A percentile compares a stretch with the other conserved stretches of the same genome.
Conservation (phyloP, 2,888 invertebrate species). For the Marronus borbonicus region DNA sequence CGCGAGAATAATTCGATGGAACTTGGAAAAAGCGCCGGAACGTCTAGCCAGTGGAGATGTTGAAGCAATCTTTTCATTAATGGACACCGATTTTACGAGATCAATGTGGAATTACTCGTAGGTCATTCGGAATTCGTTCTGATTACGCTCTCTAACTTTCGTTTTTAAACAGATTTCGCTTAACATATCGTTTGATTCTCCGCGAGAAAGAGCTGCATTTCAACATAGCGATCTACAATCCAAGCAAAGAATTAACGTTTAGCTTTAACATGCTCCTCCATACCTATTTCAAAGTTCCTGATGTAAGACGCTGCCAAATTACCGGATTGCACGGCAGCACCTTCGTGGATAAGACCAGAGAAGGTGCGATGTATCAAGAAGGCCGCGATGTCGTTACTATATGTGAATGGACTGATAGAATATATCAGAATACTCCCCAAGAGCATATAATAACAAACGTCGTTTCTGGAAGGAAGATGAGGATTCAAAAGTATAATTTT, state of each 20-base stretch:
- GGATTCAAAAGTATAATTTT: slow-evolving; percentile 94
- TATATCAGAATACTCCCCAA: slow-evolving; percentile 94
- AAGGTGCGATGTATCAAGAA: slow-evolving; percentile 90
- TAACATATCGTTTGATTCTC: slow-evolving; percentile 93
- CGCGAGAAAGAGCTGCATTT: slow-evolving; percentile 94
- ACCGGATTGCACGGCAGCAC: slow-evolving; percentile 90
- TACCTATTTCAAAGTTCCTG: slow-evolving; percentile 96
- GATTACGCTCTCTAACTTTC: neutral
- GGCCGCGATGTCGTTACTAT: slow-evolving; percentile 92
- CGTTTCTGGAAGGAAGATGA: slow-evolving; percentile 92
- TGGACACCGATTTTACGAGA: slow-evolving; percentile 93
- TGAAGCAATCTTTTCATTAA: slow-evolving; percentile 91
- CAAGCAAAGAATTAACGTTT: slow-evolving; percentile 91
- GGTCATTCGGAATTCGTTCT: slow-evolving; percentile 65
- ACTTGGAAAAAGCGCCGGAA: slow-evolving; percentile 90
- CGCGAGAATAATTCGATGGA: slow-evolving; percentile 94
- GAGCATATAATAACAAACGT: slow-evolving; percentile 95
- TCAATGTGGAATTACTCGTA: slow-evolving; percentile 96
- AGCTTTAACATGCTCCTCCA: slow-evolving; percentile 94
- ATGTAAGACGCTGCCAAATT: slow-evolving; percentile 92
- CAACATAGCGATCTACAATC: slow-evolving; percentile 94
- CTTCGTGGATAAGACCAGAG: slow-evolving; percentile 85
- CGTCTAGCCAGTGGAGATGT: slow-evolving; percentile 92
- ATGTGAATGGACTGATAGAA: slow-evolving; percentile 93
- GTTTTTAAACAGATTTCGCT: slow-evolving; percentile 79